A percentile compares a stretch with the other conserved stretches of the same genome.
phyloP scores from a whole-genome alignment of 2,888 invertebrate genomes.

The Plemyria rubiginata region DNA sequence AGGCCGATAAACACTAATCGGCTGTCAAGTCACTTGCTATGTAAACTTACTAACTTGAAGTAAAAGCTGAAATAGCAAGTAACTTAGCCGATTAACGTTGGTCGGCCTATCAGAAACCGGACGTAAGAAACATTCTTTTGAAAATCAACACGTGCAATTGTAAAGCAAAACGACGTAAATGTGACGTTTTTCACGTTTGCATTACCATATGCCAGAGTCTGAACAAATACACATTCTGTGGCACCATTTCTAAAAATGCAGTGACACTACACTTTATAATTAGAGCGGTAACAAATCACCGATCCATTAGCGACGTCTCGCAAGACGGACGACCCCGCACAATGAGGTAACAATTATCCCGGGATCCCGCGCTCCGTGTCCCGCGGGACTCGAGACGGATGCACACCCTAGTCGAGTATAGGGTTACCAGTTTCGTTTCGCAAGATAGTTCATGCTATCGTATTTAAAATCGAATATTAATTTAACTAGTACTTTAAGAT shows the following conservation, averaged over 20 bases:
- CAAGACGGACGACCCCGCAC: constrained; percentile 68
- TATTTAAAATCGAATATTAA: too few species aligned
- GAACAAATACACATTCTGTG: neutral
- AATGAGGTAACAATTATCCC: constrained; percentile 72
- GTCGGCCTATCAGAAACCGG: too few species aligned
- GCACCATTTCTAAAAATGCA: constrained; percentile 31
- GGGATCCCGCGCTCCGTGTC: constrained; percentile 52
- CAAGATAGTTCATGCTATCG: neutral
- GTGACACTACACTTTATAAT: constrained; percentile 39
- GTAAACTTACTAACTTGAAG: too few species aligned
- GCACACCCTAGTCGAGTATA: constrained; percentile 46
- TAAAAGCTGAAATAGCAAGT: too few species aligned
- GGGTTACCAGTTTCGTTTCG: constrained; percentile 23
- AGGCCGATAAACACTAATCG: too few species aligned
- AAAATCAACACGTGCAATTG: too few species aligned
- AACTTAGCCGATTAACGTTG: too few species aligned
- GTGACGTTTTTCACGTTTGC: too few species aligned
- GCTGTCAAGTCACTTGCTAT: too few species aligned
- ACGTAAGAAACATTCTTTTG: too few species aligned
- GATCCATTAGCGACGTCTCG: constrained; percentile 65
- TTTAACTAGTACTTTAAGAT: too few species aligned
- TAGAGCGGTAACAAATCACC: constrained; percentile 63
- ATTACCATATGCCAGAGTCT: neutral
- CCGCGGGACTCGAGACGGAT: constrained; percentile 45
- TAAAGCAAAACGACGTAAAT: too few species aligned